Evolutionary conservation across 2,888 invertebrate species (phyloP), one percentile per base, ranked within the genome.

Genomic region (Elysia crispata): DNA sequence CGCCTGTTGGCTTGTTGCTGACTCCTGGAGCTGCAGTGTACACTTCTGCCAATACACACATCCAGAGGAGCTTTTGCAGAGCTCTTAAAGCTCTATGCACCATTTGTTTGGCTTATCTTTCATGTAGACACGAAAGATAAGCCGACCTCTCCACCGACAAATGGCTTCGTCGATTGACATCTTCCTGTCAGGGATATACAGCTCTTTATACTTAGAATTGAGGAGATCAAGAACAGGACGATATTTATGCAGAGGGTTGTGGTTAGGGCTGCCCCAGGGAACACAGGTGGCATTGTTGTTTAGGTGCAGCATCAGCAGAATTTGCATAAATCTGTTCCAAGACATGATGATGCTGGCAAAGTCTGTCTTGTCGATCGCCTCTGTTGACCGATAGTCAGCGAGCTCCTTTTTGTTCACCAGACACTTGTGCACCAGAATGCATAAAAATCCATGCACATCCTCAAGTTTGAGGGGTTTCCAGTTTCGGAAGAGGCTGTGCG

Each of bases 1-100:
- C 72, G 18, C 66, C 50, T 13, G n/a, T 25, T 8, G 67, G 76
- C 23, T 64, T 64, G 66, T 76, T 76, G 76, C 67, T 76, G 15
- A 74, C 20, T 18, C 64, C 31, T 30, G 66, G 60, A 5, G 20
- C 13, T 8, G 11, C n/a, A 25, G 23, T 23, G 13, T n/a, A 62
- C 20, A 62, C n/a, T 25, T 62, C n/a, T n/a, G n/a, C n/a, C n/a
- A n/a, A n/a, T 23, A 72, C 8, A 72, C 72, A 49, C 23, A 72
- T 3, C 72, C 72, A 49, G 11, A 23, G 6, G 11, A 8, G 49
- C 72, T 72, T 15, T 72, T 50, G 25, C 72, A 72, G 23, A 72
- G 50, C 23, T 49, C 72, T n/a, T 72, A 72, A 3, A 72, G 49
- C 11, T 72, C 49, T 8, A 72, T 72, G 5, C n/a, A 6, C 72